Percentiles rank a stretch among this genome's conserved stretches.
Conservation (phyloP, 2,888 invertebrate genomes). For the Diarsia rubi region DNA sequence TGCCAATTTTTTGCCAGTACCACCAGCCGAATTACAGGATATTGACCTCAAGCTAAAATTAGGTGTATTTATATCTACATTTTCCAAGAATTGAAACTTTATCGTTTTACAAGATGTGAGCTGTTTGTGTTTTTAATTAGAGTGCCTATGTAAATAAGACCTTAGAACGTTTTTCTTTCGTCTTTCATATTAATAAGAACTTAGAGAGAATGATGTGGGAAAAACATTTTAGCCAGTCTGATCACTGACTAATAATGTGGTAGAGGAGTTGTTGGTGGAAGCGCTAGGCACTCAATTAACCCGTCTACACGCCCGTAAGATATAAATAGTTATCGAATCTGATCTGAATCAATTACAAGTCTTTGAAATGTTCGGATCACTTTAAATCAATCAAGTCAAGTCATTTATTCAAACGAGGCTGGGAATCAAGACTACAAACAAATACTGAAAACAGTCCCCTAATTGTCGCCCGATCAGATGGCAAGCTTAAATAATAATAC, state of each 20-base stretch:
- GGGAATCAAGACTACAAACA: not conserved
- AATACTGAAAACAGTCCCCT: not conserved
- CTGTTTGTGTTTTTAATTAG: constrained; percentile 37
- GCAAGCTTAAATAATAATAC: not conserved
- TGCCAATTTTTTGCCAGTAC: constrained; percentile 38
- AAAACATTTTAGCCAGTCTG: not conserved
- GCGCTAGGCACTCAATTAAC: not conserved
- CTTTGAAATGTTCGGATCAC: not conserved
- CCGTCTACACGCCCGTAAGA: not conserved
- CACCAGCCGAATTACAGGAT: constrained; percentile 20
- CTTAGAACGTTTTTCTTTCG: not conserved
- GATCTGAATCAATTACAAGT: not conserved
- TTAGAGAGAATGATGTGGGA: not conserved
- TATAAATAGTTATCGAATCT: not conserved
- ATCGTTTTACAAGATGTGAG: not conserved
- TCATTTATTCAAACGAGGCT: not conserved
- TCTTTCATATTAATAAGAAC: not conserved
- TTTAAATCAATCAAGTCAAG: not conserved
- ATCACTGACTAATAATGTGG: too few relatives aligned
- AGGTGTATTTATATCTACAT: constrained; percentile 10
- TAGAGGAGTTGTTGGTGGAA: not conserved
- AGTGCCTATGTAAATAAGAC: constrained; percentile 16
- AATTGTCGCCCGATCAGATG: not conserved
- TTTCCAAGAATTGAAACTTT: constrained; percentile 32
- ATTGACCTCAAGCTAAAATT: constrained; percentile 39